Base-by-base conservation (phyloP, 1,140 invertebrate genomes). In the Nixonia krombeini region DNA sequence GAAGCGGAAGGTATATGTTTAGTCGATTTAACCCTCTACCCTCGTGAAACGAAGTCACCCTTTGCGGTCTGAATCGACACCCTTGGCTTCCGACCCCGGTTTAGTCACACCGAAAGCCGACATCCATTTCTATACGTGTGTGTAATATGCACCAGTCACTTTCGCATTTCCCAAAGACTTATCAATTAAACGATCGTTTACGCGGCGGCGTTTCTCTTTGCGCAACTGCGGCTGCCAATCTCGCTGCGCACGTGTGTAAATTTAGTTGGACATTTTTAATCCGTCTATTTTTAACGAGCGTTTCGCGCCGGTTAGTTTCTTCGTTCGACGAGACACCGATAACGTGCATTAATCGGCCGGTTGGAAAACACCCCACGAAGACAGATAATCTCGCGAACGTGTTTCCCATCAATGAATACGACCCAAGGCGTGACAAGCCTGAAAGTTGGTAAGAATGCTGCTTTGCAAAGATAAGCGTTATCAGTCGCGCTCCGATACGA, bases 371-470 rank as follows among this genome's bases (percentile, higher is more conserved):
- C n/a, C n/a, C n/a, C n/a, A n/a, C n/a, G n/a, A n/a, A n/a, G n/a
- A n/a, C n/a, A n/a, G n/a, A n/a, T n/a, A n/a, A n/a, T n/a, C n/a
- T n/a, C n/a, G n/a, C n/a, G n/a, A n/a, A n/a, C n/a, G n/a, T n/a
- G n/a, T n/a, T n/a, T n/a, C n/a, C n/a, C n/a, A n/a, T n/a, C n/a
- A n/a, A n/a, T n/a, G n/a, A n/a, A n/a, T 49, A 57, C 49, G 33
- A 50, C 49, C 52, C 41, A 44, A 59, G 10, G 49, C 42, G 33
- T 47, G 61, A 55, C 61, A n/a, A n/a, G n/a, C n/a, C n/a, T n/a
- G n/a, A n/a, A n/a, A n/a, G n/a, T n/a, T n/a, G n/a, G 57, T 79
- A 80, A 83, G 75, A 84, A 80, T 79, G 75, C 77, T 81, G 80
- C 73, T 75, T 67, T 35, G 50, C 45, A 26, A 46, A 80, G 81